phyloP scores from a whole-genome alignment of 2,113 vertebrate genomes.

The Centropus bengalensis region DNA sequence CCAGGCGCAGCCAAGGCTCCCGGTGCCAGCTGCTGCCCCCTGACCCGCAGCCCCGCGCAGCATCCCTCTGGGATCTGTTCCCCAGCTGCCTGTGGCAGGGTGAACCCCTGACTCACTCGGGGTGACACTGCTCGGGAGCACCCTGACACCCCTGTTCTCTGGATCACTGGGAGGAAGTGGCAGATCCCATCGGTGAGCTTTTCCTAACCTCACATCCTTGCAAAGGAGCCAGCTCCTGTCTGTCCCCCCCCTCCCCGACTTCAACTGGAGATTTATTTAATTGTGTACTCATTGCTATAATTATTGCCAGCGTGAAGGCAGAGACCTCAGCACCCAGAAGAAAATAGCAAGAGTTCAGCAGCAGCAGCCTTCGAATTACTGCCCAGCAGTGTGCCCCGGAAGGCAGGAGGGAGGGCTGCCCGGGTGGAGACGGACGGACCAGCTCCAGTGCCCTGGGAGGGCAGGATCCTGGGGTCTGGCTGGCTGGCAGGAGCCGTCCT shows the following conservation, averaged over 20 bases:
- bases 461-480: neutral
- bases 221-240: neutral
- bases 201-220: neutral
- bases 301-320: neutral
- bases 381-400: neutral
- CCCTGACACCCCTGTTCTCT: neutral
- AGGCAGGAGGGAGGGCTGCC: neutral
- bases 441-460: neutral
- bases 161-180: neutral
- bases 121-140: neutral
- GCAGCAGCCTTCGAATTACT: neutral
- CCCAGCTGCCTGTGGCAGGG: neutral
- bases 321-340: neutral
- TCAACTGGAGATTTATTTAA: neutral
- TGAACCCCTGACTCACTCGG: neutral
- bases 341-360: neutral
- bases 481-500: neutral
- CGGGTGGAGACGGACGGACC: neutral
- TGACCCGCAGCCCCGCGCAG: neutral
- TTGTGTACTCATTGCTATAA: neutral
- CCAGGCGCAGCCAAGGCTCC: neutral
- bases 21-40: fast-evolving
- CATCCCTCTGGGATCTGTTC: neutral
- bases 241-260: neutral
- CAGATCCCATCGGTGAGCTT: neutral